Percentiles rank a stretch among this genome's conserved stretches.
These are phyloP conservation scores for Drosophila anomalata DNA, from an alignment of 2,888 invertebrate genomes.

Conservation along the genomic window DNA sequence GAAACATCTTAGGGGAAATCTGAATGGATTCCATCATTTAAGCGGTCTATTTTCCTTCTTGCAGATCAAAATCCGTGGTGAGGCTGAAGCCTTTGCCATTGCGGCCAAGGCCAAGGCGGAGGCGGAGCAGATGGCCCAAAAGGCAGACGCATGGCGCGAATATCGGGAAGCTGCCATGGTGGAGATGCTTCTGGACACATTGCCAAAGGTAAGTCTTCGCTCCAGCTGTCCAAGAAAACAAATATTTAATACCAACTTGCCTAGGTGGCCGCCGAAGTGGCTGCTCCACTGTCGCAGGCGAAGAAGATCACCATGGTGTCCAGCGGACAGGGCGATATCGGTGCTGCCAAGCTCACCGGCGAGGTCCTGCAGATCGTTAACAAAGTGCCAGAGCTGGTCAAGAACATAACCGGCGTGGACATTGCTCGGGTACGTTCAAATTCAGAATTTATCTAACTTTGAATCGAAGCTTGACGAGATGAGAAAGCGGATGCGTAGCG, in stretches of 20 bases:
- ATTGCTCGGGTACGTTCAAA: constrained; percentile 90
- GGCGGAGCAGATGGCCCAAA: constrained; percentile 98
- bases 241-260: not conserved
- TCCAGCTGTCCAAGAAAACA: not conserved
- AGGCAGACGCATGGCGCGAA: constrained; percentile 98
- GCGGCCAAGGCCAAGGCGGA: constrained; percentile 97
- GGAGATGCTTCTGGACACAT: constrained; percentile 97
- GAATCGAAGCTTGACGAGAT: constrained; percentile 15
- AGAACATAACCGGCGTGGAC: constrained; percentile 96
- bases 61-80: constrained; percentile 90
- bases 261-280: constrained; percentile 97
- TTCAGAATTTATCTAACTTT: constrained; percentile 83
- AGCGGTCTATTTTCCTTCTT: not conserved
- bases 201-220: constrained; percentile 91
- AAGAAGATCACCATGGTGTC: constrained; percentile 99
- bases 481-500: not conserved
- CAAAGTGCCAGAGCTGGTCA: constrained; percentile 95
- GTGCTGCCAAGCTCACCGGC: constrained; percentile 96
- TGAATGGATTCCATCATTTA: not conserved
- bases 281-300: constrained; percentile 96
- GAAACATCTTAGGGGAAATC: constrained; percentile 13
- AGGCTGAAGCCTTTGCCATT: constrained; percentile 96
- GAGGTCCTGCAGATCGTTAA: constrained; percentile 97
- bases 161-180: constrained; percentile 98
- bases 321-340: constrained; percentile 94